phyloP scores from a whole-genome alignment of 2,113 vertebrate genomes.

The Neogobius melanostomus region DNA sequence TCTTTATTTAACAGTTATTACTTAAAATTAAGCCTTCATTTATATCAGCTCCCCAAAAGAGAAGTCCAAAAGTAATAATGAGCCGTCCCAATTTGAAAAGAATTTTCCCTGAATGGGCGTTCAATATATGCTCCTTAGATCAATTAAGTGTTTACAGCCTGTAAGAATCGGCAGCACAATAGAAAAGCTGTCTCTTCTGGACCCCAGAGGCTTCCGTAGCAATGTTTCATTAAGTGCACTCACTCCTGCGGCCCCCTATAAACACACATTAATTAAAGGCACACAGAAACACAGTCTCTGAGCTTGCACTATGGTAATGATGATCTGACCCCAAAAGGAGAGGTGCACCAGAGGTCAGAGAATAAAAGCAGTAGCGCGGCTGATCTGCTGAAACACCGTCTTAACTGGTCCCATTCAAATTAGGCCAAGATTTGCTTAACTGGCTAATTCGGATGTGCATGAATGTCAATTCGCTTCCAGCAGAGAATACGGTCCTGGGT shows the following conservation, averaged over 20 bases:
- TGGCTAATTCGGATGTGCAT: constrained; percentile 96
- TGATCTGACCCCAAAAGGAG: constrained; percentile 95
- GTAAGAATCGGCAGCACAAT: constrained; percentile 87
- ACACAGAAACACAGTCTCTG: constrained; percentile 95
- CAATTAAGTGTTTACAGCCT: constrained; percentile 98
- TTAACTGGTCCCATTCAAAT: constrained; percentile 97
- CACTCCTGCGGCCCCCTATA: constrained; percentile 95
- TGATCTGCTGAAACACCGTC: constrained; percentile 93
- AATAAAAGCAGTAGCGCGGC: constrained; percentile 90
- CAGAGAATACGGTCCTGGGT: constrained; percentile 84
- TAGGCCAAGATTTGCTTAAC: constrained; percentile 94
- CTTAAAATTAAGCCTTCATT: constrained; percentile 34
- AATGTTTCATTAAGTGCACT: constrained; percentile 98
- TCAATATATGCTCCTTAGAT: constrained; percentile 81
- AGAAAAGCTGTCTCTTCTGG: constrained; percentile 91
- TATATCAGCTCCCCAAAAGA: constrained; percentile 51
- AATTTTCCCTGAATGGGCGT: constrained; percentile 86
- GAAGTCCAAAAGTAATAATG: constrained; percentile 80
- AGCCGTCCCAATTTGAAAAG: constrained; percentile 70
- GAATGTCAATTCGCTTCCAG: constrained; percentile 93
- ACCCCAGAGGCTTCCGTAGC: constrained; percentile 88
- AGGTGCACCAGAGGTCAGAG: constrained; percentile 94
- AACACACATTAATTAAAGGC: constrained; percentile 99
- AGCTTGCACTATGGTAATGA: constrained; percentile 99
- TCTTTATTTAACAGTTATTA: constrained; percentile 63